Conservation (phyloP, 2,113 vertebrate species). For the Sterna hirundo region DNA sequence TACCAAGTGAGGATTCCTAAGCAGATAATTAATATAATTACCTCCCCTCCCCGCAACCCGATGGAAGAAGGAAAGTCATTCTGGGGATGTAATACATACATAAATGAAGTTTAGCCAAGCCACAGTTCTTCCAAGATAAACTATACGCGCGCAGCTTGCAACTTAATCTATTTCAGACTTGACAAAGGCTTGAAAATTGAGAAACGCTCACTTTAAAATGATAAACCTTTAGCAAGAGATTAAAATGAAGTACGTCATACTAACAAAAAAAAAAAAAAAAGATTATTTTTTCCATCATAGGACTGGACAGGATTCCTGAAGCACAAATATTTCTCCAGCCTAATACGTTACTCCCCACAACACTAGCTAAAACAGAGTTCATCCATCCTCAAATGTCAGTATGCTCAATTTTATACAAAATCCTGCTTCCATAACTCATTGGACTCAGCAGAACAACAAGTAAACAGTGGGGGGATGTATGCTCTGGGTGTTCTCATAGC, state of each 20-base stretch:
- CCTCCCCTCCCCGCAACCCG: neutral
- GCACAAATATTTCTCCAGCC: neutral
- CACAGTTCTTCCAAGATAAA: neutral
- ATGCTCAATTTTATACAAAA: neutral
- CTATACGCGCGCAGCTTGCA: neutral
- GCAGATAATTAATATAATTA: neutral
- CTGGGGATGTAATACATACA: neutral
- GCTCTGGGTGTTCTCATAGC: neutral
- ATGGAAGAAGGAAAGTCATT: neutral
- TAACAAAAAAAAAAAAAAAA: neutral
- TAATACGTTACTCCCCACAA: neutral
- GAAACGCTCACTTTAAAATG: neutral
- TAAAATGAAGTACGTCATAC: neutral
- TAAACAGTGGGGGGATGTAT: rapidly evolving
- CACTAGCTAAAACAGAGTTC: neutral
- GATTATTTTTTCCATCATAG: neutral
- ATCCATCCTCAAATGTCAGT: neutral
- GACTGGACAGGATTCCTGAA: neutral
- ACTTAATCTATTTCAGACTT: neutral
- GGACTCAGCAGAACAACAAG: neutral
- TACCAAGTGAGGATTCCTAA: neutral
- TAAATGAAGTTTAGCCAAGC: neutral
- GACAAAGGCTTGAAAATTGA: neutral
- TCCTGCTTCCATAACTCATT: neutral
- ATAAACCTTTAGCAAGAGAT: neutral